A percentile compares a stretch with the other conserved stretches of the same genome.
These are phyloP conservation scores for Peribatodes rhomboidaria DNA, from an alignment of 2,888 invertebrate genomes.

Conservation along the genomic window DNA sequence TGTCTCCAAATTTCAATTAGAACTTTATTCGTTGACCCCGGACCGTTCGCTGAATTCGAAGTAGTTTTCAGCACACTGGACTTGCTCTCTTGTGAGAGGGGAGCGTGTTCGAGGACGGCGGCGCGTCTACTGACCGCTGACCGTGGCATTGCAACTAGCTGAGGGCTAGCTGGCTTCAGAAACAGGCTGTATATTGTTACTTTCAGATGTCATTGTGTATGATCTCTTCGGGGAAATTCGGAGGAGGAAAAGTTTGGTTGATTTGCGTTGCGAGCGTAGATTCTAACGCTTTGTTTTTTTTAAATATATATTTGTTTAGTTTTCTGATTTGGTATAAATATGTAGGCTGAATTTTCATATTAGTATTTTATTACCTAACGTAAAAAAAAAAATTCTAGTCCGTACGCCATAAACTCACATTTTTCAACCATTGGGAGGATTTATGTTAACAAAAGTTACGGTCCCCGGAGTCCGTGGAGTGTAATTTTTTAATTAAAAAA, in stretches of 20 bases:
- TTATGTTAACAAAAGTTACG: no score
- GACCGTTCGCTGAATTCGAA: neutral
- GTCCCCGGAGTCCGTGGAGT: no score
- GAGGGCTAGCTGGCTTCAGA: neutral
- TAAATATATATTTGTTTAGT: no score
- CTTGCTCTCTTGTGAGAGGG: neutral
- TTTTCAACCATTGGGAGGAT: no score
- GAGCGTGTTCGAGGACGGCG: constrained; percentile 17
- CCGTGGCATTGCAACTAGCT: constrained; percentile 4
- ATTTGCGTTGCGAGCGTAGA: no score
- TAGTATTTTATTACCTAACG: no score
- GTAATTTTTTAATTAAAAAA: no score
- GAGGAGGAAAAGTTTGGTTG: neutral
- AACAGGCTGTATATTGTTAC: neutral
- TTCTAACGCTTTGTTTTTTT: no score
- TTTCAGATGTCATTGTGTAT: neutral
- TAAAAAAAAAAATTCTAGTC: no score
- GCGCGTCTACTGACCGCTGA: constrained; percentile 19
- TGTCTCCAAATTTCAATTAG: neutral
- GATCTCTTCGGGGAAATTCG: neutral
- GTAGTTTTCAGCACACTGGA: neutral
- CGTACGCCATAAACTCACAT: no score
- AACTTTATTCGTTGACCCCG: neutral
- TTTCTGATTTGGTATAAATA: no score
- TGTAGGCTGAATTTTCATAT: no score